Base-by-base conservation (phyloP, 2,888 invertebrate species). In the Hemithea aestivaria region DNA sequence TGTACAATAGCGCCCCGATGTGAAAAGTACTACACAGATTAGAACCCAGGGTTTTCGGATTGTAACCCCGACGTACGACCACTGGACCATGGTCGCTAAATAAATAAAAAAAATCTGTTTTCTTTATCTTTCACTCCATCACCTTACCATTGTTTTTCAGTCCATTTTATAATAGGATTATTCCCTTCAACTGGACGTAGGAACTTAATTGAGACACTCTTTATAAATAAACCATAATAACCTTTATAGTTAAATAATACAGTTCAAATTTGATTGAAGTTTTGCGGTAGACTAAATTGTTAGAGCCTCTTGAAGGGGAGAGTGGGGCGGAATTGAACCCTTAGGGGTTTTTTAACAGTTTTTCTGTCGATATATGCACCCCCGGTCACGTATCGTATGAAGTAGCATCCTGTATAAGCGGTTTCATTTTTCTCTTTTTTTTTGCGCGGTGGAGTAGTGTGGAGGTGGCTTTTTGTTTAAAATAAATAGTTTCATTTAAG, bases 361-460 rank as follows among this genome's bases (percentile, higher is more conserved):
- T 73, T 71, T 61, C 62, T 59, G 60, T 40, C 73, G 73, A 77
- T 77, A 73, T 83, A 84, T 83, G 81, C 83, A 82, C 85, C 85
- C 78, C 70, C 60, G 68, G 80, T 84, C 85, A 85, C 85, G 85
- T 85, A 73, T 73, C 73, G 69, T 78, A 84, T 80, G 81, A 76
- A 84, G 77, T 75, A 72, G 81, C 81, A 77, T 75, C 79, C 79
- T 76, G 80, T 71, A 77, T 83, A 78, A 81, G 73, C 70, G 71
- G 68, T 72, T 73, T 69, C 81, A 82, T 83, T 83, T 82, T 80
- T 84, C 77, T 80, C 70, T 68, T 59, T 52, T 50, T 46, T 46
- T 51, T 48, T 60, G 52, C 51, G 39, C 10, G 35, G 11, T 39
- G 40, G 41, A 45, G 22, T 44, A 40, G 45, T 49, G 41, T 62